Base-by-base conservation (phyloP, 1,140 invertebrate species). In the Carposina sasakii region DNA sequence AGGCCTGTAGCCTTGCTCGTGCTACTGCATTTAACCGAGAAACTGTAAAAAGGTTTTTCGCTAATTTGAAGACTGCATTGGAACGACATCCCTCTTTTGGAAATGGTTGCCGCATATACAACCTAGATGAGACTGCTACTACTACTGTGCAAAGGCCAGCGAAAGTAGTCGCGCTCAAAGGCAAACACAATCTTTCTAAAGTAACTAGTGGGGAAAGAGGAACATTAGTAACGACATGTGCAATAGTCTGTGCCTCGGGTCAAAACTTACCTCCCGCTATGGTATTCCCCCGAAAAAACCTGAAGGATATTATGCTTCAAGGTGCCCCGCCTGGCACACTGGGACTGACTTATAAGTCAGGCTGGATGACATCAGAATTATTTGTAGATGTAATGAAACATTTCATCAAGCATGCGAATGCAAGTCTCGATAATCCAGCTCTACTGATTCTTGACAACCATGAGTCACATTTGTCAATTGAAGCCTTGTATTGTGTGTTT, bases 191-290 rank as follows among this genome's bases (percentile, higher is more conserved):
- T n/a, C n/a, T n/a, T n/a, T n/a, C 69, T 34, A 66, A 70, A 48
- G 58, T 76, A 1, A 82, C 76, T n/a, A 79, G 72, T 39, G 71
- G 68, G 19, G 84, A 87, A 68, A 66, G 67, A 43, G 81, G 83
- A 4, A 67, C 59, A 16, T 41, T 85, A 2, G 73, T 86, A 5
- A 86, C 82, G 10, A 66, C 72, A 0, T 72, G 65, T 26, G 65
- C 52, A 44, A 66, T 70, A n/a, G 54, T 83, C 1, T 68, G 51
- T 67, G 81, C 79, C 16, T 24, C 17, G 37, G 60, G 59, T 13
- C 4, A 52, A 12, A 23, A 31, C 1, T 31, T 67, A n/a, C 71
- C 69, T 0, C 67, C 71, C 1, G 30, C 64, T 3, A 50, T 75
- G 30, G 44, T 81, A 9, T 81, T 78, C 43, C 71, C 70, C 5